phyloP scores from a whole-genome alignment of 2,888 invertebrate genomes.

The Tholera decimalis region DNA sequence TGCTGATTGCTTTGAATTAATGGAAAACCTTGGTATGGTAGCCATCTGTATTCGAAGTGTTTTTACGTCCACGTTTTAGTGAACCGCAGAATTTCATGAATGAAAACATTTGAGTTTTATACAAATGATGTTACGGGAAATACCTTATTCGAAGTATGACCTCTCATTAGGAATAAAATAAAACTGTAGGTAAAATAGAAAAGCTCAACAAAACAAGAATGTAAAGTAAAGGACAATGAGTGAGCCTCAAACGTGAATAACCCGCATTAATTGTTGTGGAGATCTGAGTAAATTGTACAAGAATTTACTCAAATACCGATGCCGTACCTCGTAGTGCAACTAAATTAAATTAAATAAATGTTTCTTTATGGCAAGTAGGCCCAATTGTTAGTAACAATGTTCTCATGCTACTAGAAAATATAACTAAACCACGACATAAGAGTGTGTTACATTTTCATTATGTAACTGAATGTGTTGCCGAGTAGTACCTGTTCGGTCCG shows the following conservation, averaged over 20 bases:
- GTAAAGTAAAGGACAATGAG: neutral
- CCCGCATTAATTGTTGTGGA: neutral
- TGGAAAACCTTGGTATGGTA: slow-evolving; percentile 6
- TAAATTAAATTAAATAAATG: too few species aligned
- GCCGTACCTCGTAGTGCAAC: too few species aligned
- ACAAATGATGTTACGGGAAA: neutral
- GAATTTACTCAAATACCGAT: too few species aligned
- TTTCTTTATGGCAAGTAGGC: too few species aligned
- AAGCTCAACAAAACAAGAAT: neutral
- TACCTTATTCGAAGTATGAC: too few species aligned
- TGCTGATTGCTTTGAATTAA: slow-evolving; percentile 13
- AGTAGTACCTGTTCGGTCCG: too few species aligned
- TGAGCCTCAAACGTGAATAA: neutral
- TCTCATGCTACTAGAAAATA: too few species aligned
- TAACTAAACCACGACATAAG: too few species aligned
- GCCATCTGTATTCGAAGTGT: neutral
- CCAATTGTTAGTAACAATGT: too few species aligned
- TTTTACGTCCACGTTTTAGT: neutral
- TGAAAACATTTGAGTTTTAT: slow-evolving; percentile 17
- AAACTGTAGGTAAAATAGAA: neutral
- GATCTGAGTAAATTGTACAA: too few species aligned
- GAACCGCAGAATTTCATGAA: neutral
- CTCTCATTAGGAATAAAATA: neutral
- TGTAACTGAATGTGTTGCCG: too few species aligned
- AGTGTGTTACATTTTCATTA: too few species aligned